Evolutionary conservation across 2,113 vertebrate species (phyloP), one percentile per base, ranked within the genome.

Genomic region (Calyptomena viridis): DNA sequence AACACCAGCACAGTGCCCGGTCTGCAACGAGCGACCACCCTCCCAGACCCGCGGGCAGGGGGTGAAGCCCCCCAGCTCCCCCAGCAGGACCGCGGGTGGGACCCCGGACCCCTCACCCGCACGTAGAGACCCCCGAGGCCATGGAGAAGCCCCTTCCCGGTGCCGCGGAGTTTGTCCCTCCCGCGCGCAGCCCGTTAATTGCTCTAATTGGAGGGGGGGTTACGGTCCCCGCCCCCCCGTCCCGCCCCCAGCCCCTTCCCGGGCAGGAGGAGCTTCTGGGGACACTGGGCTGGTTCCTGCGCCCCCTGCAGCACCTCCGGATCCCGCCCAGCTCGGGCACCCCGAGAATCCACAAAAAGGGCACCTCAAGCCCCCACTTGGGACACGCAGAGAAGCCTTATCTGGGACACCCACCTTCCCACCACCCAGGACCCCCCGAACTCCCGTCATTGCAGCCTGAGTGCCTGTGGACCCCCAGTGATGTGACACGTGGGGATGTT

Each of bases 41-140:
- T 35, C 66, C 56, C 21, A 15, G 12, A 7, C 31, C 44, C 8
- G 0, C 0, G 0, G 28, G 24, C n/a, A 37, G 40, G 33, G 33
- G 31, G 8, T 6, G 14, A 37, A 64, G 31, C 16, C 35, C 52
- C 62, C 30, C 56, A 76, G 31, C 7, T 21, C 68, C 37, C 12
- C 3, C 33, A 9, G 20, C 39, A n/a, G 37, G 58, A 4, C 22
- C 1, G 2, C 4, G 12, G 28, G 9, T 9, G 16, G 17, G 39
- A 10, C 13, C 11, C 42, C 8, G 3, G 0, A 4, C 18, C 21
- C 42, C 72, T 90, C 42, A 63, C 76, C 84, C 75, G 56, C 55
- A 3, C 8, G 0, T 27, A 49, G 2, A 52, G 40, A 17, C 42
- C 22, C 74, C 22, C 7, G 11, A 8, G 17, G 53, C 31, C 46